phyloP scores from a whole-genome alignment of 2,113 vertebrate genomes.

The Actinemys pallida region DNA sequence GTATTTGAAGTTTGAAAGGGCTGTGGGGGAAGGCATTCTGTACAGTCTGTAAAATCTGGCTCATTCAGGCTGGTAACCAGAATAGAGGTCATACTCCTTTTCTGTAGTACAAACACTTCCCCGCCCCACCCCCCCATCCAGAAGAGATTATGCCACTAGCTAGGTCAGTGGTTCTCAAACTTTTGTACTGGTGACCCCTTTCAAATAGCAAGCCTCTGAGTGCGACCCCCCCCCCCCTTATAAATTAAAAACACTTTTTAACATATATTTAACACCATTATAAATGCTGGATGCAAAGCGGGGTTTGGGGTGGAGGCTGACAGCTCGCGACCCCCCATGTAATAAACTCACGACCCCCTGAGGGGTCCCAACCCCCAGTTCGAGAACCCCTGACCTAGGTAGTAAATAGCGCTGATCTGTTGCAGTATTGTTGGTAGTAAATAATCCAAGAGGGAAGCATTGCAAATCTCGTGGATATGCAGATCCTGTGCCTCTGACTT shows the following conservation, averaged over 20 bases:
- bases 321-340: too few species aligned
- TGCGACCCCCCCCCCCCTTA: too few species aligned
- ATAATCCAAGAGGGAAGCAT: background rate
- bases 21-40: background rate
- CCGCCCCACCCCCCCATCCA: background rate
- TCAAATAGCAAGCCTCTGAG: too few species aligned
- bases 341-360: too few species aligned
- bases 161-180: too few species aligned
- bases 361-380: too few species aligned
- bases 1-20: background rate
- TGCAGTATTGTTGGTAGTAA: background rate
- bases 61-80: background rate
- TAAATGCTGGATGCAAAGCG: too few species aligned
- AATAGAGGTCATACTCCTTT: background rate
- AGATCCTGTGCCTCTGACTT: background rate
- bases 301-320: too few species aligned
- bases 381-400: background rate
- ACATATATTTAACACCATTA: too few species aligned
- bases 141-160: background rate
- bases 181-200: too few species aligned
- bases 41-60: too few species aligned
- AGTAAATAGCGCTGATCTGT: fast-evolving
- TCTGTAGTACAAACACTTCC: background rate
- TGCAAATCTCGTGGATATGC: background rate
- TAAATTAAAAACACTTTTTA: too few species aligned